These are phyloP conservation scores for Prunella himalayana DNA, from an alignment of 2,113 vertebrate genomes.

Conservation along the genomic window DNA sequence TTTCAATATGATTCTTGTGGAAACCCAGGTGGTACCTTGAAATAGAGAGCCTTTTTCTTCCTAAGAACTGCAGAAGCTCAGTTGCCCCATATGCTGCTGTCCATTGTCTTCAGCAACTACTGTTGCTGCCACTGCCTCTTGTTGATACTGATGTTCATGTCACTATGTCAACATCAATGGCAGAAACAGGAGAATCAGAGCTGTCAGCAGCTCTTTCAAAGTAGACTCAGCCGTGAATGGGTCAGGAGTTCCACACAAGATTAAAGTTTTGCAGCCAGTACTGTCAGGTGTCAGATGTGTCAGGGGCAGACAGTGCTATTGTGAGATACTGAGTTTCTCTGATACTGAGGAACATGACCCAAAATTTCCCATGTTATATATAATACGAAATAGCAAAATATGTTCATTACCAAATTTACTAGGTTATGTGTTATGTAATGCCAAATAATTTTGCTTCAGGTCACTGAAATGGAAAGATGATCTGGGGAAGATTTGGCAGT, in stretches of 20 bases:
- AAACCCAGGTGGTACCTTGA: background rate
- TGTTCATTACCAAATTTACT: background rate
- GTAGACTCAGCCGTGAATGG: background rate
- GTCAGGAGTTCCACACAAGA: background rate
- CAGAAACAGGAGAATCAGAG: background rate
- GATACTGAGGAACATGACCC: background rate
- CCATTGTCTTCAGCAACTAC: background rate
- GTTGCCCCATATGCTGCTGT: background rate
- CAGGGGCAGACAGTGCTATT: background rate
- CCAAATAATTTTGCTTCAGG: background rate
- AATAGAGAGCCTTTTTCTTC: background rate
- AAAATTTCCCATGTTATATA: background rate
- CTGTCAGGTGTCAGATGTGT: background rate
- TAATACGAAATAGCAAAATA: background rate
- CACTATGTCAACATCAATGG: background rate
- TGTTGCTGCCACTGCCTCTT: background rate
- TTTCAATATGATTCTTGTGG: background rate
- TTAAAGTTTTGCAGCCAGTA: background rate
- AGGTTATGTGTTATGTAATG: fast-evolving
- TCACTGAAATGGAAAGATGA: background rate
- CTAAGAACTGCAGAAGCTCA: background rate
- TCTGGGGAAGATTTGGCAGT: background rate
- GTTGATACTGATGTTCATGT: background rate
- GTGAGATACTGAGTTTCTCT: background rate
- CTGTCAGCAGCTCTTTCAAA: background rate